A percentile compares a stretch with the other conserved stretches of the same genome.
These are phyloP conservation scores for Sebastes glaucus DNA, from an alignment of 2,797 vertebrate genomes.

Conservation along the genomic window DNA sequence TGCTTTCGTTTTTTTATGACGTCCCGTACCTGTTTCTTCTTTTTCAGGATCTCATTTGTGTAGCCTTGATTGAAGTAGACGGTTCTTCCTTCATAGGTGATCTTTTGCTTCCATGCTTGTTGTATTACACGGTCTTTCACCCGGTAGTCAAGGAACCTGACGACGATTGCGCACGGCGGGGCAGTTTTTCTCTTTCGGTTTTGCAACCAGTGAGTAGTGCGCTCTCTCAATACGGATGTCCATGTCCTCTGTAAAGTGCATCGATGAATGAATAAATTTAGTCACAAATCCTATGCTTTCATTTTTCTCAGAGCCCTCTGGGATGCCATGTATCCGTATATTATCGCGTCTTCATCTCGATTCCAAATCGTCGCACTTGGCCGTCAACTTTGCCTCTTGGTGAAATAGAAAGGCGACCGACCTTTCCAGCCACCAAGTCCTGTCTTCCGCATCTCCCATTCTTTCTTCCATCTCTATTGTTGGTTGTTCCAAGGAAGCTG, in stretches of 20 bases:
- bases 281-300: neutral
- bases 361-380: neutral
- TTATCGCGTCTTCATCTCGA: neutral
- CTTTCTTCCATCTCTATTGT: neutral
- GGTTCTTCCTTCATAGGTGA: neutral
- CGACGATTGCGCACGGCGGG: neutral
- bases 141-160: neutral
- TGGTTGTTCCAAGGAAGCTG: neutral
- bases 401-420: neutral
- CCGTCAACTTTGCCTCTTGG: neutral
- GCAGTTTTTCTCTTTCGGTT: neutral
- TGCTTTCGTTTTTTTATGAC: neutral
- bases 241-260: too few species aligned
- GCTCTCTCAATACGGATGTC: too few species aligned
- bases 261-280: neutral
- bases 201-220: too few species aligned
- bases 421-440: accelerated
- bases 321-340: neutral
- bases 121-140: neutral
- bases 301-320: neutral
- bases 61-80: neutral
- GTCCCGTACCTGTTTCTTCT: neutral
- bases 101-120: neutral
- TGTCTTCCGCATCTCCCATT: neutral
- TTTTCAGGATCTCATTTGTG: neutral